phyloP scores from a whole-genome alignment of 2,797 vertebrate genomes.

The Momotus momota region DNA sequence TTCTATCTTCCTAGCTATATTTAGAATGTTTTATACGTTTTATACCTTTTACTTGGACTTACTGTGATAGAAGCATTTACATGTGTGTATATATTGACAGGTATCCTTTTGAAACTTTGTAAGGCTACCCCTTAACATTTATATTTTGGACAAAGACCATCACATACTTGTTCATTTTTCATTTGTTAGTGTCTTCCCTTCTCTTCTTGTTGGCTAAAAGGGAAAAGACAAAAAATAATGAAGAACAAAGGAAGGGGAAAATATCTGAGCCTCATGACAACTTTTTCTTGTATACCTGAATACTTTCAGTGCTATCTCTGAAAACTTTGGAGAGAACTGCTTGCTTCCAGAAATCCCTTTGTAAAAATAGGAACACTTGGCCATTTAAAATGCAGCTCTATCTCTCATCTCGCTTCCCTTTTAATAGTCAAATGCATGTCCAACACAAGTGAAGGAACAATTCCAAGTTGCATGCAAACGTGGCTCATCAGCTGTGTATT shows the following conservation, averaged over 20 bases:
- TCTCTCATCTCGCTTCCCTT: neutral
- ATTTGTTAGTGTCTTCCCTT: neutral
- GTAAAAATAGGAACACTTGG: neutral
- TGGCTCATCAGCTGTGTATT: constrained; percentile 23
- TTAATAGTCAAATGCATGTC: neutral
- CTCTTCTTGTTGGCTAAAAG: neutral
- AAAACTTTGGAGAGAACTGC: neutral
- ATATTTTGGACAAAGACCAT: neutral
- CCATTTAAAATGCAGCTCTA: neutral
- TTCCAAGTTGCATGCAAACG: constrained; percentile 1
- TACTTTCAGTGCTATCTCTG: neutral
- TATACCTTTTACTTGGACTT: neutral
- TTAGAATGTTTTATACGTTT: neutral
- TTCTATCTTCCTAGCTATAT: neutral
- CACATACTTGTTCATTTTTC: neutral
- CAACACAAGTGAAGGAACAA: neutral
- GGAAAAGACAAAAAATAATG: neutral
- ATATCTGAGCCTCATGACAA: neutral
- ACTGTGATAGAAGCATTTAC: neutral
- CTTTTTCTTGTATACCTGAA: neutral
- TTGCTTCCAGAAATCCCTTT: neutral
- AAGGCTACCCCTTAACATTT: neutral
- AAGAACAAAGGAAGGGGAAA: neutral
- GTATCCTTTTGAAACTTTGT: neutral
- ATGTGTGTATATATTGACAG: neutral